These are phyloP conservation scores for Cheilosia variabilis DNA, from an alignment of 2,888 invertebrate species.

Conservation along the genomic window DNA sequence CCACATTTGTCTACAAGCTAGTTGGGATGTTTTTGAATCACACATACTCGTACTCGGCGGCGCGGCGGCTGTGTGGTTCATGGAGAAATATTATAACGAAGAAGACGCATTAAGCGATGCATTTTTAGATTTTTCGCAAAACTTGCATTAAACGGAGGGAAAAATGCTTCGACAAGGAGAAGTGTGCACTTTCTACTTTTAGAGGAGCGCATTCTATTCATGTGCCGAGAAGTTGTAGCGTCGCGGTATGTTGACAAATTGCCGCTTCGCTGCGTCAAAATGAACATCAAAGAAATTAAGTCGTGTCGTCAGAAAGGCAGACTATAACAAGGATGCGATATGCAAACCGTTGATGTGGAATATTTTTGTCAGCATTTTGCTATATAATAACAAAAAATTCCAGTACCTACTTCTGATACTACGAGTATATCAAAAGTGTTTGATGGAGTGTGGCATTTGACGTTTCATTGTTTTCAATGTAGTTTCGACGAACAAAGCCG, in stretches of 20 bases:
- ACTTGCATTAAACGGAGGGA: slow-evolving; percentile 40
- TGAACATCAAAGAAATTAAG: slow-evolving; percentile 48
- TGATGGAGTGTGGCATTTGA: not conserved
- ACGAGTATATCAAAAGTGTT: not conserved
- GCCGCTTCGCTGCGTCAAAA: slow-evolving; percentile 33
- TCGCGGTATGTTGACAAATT: slow-evolving; percentile 30
- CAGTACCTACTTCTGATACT: not conserved
- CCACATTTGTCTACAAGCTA: slow-evolving; percentile 2
- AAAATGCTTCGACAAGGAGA: slow-evolving; percentile 8
- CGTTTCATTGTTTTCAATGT: slow-evolving; percentile 2
- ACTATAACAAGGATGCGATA: slow-evolving; percentile 13
- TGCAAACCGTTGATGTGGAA: slow-evolving; percentile 10
- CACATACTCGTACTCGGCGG: not conserved
- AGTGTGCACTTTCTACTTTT: not conserved
- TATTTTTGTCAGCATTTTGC: slow-evolving; percentile 11
- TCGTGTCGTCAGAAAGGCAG: not conserved
- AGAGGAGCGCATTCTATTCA: not conserved
- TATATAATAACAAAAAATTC: not conserved
- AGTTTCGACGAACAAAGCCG: no score
- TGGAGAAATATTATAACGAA: slow-evolving; percentile 15
- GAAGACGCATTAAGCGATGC: slow-evolving; percentile 36
- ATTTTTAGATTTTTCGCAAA: slow-evolving; percentile 51
- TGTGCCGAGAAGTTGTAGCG: not conserved
- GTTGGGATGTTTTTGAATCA: not conserved
- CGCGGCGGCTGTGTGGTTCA: slow-evolving; percentile 1